Base-by-base conservation (phyloP, 2,888 invertebrate species). In the Sympetrum striolatum region DNA sequence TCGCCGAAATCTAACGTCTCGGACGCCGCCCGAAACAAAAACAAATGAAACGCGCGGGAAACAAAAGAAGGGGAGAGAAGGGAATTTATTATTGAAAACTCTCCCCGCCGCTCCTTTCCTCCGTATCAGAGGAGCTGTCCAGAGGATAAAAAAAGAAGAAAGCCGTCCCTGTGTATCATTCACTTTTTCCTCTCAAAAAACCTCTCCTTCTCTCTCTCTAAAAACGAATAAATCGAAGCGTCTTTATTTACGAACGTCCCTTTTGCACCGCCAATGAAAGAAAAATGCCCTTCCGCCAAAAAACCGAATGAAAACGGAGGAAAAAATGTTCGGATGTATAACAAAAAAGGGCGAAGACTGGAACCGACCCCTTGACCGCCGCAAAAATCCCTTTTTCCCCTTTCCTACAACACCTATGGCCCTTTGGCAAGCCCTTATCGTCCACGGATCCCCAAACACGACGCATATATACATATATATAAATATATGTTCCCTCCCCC, bases 191-290 rank as follows among this genome's bases (percentile, higher is more conserved):
- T 18, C 12, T 22, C 18, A 1, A 22, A 12, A 12, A 37, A 14
- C 22, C 37, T 15, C 53, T 12, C 15, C 37, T 31, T 22, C 35
- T 64, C 37, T 8, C n/a, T 86, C 60, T 60, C 86, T 37, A 58
- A 86, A 86, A 86, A 86, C 86, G 58, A 60, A 86, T 86, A 86
- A 86, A 86, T 86, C 86, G 86, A 86, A 37, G 86, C 37, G 58
- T 86, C 86, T 86, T 86, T 86, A 86, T 86, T 86, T 86, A 86
- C 86, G 86, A 86, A 86, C 86, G 60, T 86, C 64, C 86, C 86
- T 60, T 86, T 37, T 53, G 86, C 86, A 25, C 86, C 86, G 86
- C 60, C 86, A 86, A 86, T 86, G 86, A 86, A 86, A 86, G 86
- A 86, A 86, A 86, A 86, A 86, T 86, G 86, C 58, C n/a, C 86